phyloP scores from a whole-genome alignment of 1,140 invertebrate genomes.

The Bombus breviceps region DNA sequence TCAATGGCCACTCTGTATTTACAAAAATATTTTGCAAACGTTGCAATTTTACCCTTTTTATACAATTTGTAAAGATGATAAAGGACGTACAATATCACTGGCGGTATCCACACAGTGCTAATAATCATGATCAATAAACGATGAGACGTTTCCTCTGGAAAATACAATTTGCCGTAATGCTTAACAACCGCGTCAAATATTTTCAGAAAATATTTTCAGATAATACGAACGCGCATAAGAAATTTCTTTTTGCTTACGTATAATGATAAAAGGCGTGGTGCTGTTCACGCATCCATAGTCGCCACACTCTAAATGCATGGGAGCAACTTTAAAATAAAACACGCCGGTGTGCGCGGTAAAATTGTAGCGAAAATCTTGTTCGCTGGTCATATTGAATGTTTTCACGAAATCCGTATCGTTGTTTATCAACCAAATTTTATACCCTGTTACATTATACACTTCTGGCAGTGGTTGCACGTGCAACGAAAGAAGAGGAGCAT shows the following conservation, averaged over 20 bases:
- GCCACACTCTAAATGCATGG: slow-evolving; percentile 73
- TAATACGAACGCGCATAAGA: background rate
- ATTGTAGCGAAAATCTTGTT: slow-evolving; percentile 61
- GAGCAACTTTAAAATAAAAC: slow-evolving; percentile 78
- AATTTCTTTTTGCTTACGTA: slow-evolving; percentile 67
- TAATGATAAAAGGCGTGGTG: slow-evolving; percentile 75
- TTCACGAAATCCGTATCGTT: slow-evolving; percentile 64
- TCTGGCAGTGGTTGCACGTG: slow-evolving; percentile 75
- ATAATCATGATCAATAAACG: slow-evolving; percentile 80
- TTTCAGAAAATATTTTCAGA: background rate
- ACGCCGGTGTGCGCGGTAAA: slow-evolving; percentile 69
- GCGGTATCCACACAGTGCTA: slow-evolving; percentile 79
- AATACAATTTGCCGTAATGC: background rate
- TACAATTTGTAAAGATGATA: slow-evolving; percentile 77
- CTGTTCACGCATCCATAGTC: slow-evolving; percentile 74
- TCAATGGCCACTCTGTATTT: background rate
- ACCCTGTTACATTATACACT: slow-evolving; percentile 73
- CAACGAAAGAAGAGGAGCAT: slow-evolving; percentile 65
- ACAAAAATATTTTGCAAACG: background rate
- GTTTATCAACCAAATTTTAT: slow-evolving; percentile 76
- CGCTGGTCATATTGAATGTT: slow-evolving; percentile 38
- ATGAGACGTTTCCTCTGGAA: slow-evolving; percentile 71
- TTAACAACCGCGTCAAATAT: no score
- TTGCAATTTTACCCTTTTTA: slow-evolving; percentile 67
- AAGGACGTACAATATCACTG: slow-evolving; percentile 75